These are phyloP conservation scores for Drosophila birchii DNA, from an alignment of 2,888 invertebrate species.

Conservation along the genomic window DNA sequence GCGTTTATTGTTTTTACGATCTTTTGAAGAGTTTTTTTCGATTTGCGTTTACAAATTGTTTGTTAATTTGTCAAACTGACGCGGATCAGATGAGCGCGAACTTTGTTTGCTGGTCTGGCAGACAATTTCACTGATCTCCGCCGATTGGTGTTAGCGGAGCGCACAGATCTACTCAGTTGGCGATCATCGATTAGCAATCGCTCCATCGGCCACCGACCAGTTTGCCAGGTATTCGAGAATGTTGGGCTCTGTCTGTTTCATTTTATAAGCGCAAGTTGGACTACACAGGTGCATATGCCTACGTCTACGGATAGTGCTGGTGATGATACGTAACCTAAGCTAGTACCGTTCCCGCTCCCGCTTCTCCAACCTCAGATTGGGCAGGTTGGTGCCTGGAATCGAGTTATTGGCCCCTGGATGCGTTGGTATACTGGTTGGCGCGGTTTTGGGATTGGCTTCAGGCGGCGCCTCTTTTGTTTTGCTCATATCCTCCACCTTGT, in stretches of 20 bases:
- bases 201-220: conserved; percentile 58
- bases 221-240: conserved; percentile 45
- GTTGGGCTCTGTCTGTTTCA: conserved; percentile 11
- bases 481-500: conserved; percentile 67
- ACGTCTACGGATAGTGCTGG: conserved; percentile 23
- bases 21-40: not conserved
- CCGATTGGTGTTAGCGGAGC: conserved; percentile 54
- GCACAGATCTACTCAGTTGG: conserved; percentile 51
- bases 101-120: conserved; percentile 1
- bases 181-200: conserved; percentile 53
- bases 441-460: conserved; percentile 17
- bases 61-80: conserved; percentile 2
- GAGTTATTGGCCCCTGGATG: conserved; percentile 3
- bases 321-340: conserved; percentile 5
- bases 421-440: conserved; percentile 19
- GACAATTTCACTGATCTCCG: conserved; percentile 25
- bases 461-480: conserved; percentile 4
- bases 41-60: conserved; percentile 6
- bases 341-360: conserved; percentile 51
- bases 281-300: conserved; percentile 49
- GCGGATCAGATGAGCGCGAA: conserved; percentile 7
- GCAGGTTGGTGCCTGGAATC: conserved; percentile 65
- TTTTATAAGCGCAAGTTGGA: conserved; percentile 34
- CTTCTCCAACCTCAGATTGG: conserved; percentile 52
- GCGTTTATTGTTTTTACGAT: not conserved